Evolutionary conservation across 2,888 invertebrate genomes (phyloP).

Genomic region (Heliconius ethilla): DNA sequence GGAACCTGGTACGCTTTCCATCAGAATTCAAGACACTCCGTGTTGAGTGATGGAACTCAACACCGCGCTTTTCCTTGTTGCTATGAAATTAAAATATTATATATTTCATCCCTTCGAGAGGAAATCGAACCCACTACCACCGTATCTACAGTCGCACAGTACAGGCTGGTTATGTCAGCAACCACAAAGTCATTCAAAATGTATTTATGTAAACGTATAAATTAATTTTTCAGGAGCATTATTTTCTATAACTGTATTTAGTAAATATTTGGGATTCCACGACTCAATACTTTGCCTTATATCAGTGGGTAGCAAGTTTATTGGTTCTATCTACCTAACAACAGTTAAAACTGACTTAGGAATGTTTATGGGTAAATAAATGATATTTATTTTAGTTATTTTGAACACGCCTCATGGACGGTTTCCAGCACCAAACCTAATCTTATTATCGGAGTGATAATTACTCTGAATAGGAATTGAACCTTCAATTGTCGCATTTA

Average conservation of each 20-base stretch:
- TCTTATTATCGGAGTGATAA: no score
- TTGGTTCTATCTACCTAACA: slow-evolving; percentile 64
- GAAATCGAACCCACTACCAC: background rate
- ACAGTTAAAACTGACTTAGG: slow-evolving; percentile 67
- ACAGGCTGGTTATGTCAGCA: background rate
- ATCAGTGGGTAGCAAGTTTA: slow-evolving; percentile 67
- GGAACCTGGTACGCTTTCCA: no score
- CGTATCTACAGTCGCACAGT: background rate
- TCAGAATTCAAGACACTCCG: no score
- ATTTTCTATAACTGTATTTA: slow-evolving; percentile 74
- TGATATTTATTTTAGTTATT: background rate
- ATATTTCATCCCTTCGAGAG: no score
- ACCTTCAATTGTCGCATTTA: no score
- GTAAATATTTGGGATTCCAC: slow-evolving; percentile 72
- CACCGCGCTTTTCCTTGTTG: no score
- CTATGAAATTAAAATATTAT: no score
- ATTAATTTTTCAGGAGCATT: slow-evolving; percentile 65
- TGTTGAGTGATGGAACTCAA: background rate
- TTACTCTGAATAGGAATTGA: no score
- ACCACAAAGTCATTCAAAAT: background rate
- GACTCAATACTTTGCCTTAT: slow-evolving; percentile 73
- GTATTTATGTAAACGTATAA: background rate
- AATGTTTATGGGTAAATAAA: slow-evolving; percentile 69
- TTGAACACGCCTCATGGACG: background rate
- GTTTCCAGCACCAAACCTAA: no score